A percentile compares a stretch with the other conserved stretches of the same genome.
phyloP scores from a whole-genome alignment of 2,113 vertebrate species.

The Protobothrops mucrosquamatus region DNA sequence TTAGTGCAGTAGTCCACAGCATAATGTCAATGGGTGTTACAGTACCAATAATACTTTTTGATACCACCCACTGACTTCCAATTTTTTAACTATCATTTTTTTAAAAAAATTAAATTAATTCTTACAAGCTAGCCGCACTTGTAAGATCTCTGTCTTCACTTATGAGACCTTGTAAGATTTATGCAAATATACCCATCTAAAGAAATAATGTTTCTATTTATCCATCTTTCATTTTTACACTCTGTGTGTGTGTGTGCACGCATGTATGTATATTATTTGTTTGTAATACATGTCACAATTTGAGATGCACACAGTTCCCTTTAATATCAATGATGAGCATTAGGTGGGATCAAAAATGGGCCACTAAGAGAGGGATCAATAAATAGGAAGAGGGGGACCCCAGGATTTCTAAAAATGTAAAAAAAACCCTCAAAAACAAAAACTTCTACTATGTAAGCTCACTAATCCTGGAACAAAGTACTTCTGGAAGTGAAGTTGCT shows the following conservation, averaged over 20 bases:
- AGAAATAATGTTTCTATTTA: not conserved
- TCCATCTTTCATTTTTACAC: not conserved
- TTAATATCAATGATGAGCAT: not conserved
- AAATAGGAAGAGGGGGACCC: not conserved
- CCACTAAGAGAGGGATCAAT: not conserved
- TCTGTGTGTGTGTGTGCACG: not conserved
- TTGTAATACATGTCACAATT: not conserved
- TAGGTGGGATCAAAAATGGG: not conserved
- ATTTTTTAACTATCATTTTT: not conserved
- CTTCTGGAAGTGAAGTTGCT: not conserved
- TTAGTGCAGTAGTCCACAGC: not conserved
- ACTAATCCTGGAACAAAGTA: not conserved
- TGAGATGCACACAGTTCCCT: not conserved
- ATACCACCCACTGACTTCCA: not conserved
- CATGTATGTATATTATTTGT: not conserved
- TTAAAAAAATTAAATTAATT: not conserved
- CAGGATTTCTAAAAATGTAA: not conserved
- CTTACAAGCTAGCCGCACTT: not conserved
- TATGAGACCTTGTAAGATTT: not conserved
- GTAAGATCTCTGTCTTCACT: not conserved
- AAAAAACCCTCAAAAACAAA: not conserved
- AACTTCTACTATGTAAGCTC: not conserved
- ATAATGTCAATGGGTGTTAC: not conserved
- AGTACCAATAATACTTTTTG: not conserved
- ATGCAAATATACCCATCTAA: not conserved